These are phyloP conservation scores for Sminthurinus aureus DNA, from an alignment of 2,888 invertebrate species.

Conservation along the genomic window DNA sequence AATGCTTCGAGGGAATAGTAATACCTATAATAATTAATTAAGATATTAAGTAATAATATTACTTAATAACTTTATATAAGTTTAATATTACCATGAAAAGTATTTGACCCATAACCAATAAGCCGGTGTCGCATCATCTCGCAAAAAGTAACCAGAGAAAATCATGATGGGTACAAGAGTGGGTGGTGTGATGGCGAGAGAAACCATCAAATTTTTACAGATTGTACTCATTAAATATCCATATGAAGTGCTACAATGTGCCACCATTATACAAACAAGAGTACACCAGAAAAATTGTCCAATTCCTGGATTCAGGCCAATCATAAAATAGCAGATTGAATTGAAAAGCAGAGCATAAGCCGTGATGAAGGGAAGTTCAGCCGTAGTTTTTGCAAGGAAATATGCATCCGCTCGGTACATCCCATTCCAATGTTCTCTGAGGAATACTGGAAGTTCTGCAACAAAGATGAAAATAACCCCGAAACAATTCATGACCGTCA, in stretches of 20 bases:
- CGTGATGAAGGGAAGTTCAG: constrained; percentile 77
- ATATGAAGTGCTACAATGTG: constrained; percentile 88
- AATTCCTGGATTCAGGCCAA: too few species aligned
- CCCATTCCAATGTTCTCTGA: constrained; percentile 86
- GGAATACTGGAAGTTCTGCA: constrained; percentile 85
- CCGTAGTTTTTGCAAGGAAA: constrained; percentile 87
- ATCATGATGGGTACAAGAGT: constrained; percentile 90
- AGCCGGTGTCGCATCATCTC: too few species aligned
- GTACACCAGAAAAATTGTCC: too few species aligned
- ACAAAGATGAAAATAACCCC: constrained; percentile 78
- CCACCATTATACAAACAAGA: constrained; percentile 71
- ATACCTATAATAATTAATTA: too few species aligned
- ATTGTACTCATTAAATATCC: constrained; percentile 67
- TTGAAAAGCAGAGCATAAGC: too few species aligned
- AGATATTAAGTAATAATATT: too few species aligned
- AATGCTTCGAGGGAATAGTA: too few species aligned
- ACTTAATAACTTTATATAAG: too few species aligned
- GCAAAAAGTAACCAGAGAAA: constrained; percentile 85
- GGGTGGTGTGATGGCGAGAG: not conserved
- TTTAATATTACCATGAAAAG: too few species aligned
- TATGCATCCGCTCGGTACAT: constrained; percentile 92
- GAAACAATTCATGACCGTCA: constrained; percentile 85
- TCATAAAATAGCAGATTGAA: too few species aligned
- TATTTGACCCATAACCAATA: too few species aligned
- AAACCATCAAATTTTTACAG: not conserved